Conservation (phyloP, 2,113 vertebrate genomes). For the Mugil cephalus region DNA sequence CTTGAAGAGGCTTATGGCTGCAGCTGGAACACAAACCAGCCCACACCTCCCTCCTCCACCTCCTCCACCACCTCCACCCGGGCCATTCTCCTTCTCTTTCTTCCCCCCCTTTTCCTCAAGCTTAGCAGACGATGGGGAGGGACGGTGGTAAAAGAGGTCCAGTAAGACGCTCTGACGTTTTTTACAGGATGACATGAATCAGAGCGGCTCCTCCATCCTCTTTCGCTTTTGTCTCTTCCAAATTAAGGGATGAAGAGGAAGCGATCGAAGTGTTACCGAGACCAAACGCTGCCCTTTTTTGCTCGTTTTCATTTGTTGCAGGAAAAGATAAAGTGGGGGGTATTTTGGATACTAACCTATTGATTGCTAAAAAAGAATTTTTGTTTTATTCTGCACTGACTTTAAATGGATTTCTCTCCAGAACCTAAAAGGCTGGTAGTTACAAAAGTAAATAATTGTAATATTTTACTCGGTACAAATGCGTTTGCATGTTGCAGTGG, state of each 20-base stretch:
- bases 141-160: conserved; percentile 21
- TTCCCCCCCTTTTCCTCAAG: conserved; percentile 20
- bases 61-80: no score
- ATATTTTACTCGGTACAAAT: no score
- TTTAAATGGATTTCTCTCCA: not conserved
- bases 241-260: conserved; percentile 14
- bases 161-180: conserved; percentile 42
- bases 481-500: no score
- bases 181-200: conserved; percentile 53
- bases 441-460: not conserved
- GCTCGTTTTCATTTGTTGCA: not conserved
- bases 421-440: not conserved
- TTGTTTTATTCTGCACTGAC: not conserved
- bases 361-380: not conserved
- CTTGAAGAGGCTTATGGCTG: conserved; percentile 70
- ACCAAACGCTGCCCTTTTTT: not conserved
- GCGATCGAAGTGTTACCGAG: not conserved
- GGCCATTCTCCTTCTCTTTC: conserved; percentile 3
- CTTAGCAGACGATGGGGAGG: conserved; percentile 25
- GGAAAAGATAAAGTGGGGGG: not conserved
- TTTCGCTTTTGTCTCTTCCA: not conserved
- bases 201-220: conserved; percentile 28
- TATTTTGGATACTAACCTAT: no score
- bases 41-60: no score
- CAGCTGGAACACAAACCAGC: conserved; percentile 42